phyloP scores from a whole-genome alignment of 2,888 invertebrate genomes.

The Leptinotarsa tumamoca region DNA sequence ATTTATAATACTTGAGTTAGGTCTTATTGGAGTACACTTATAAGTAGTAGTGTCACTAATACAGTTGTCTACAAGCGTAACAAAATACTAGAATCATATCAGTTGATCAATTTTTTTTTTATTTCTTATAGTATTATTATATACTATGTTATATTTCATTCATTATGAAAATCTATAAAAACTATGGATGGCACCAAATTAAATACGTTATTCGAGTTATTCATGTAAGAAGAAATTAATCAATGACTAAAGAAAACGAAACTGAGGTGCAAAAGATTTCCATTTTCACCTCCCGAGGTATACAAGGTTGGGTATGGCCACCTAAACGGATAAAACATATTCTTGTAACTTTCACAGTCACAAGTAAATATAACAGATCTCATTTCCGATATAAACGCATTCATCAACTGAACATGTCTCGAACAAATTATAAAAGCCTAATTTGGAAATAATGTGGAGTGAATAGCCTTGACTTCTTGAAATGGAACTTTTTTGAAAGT shows the following conservation, averaged over 20 bases:
- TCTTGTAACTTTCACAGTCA: slow-evolving; percentile 22
- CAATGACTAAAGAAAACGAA: slow-evolving; percentile 4
- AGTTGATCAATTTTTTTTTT: too few relatives aligned
- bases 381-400: slow-evolving; percentile 19
- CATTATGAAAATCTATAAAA: neutral
- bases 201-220: neutral
- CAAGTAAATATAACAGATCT: slow-evolving; percentile 24
- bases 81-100: too few relatives aligned
- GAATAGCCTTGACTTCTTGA: neutral
- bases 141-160: neutral
- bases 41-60: too few relatives aligned
- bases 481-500: neutral
- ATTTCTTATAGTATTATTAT: too few relatives aligned
- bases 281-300: slow-evolving; percentile 31
- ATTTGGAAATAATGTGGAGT: slow-evolving; percentile 5
- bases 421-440: neutral
- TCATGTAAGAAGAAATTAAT: neutral
- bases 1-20: too few relatives aligned
- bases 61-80: too few relatives aligned
- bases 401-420: slow-evolving; percentile 6
- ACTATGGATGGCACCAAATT: neutral
- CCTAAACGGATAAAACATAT: slow-evolving; percentile 17
- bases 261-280: slow-evolving; percentile 16
- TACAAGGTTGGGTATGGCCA: neutral
- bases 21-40: too few relatives aligned